Evolutionary conservation across 1,140 invertebrate genomes (phyloP).

Genomic region (Cotesia vestalis): DNA sequence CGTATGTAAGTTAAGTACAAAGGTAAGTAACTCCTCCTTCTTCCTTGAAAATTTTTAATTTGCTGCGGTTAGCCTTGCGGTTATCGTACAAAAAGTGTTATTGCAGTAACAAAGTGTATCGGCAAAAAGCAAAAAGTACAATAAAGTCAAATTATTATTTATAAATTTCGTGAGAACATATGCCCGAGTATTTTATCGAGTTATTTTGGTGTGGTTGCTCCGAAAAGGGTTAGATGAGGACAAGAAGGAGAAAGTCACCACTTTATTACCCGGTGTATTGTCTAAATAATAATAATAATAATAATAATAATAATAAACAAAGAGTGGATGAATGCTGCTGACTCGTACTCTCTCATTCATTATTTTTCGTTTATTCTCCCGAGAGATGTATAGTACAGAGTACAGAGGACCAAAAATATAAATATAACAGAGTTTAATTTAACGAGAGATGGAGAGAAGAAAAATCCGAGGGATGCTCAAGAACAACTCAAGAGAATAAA

Average conservation of each 20-base stretch:
- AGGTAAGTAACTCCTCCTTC: constrained; percentile 11
- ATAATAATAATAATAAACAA: not conserved
- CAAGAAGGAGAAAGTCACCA: constrained; percentile 1
- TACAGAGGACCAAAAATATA: constrained; percentile 22
- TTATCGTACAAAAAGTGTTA: constrained; percentile 29
- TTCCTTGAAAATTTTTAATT: constrained; percentile 50
- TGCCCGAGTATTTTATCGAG: not conserved
- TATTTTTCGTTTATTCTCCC: constrained; percentile 7
- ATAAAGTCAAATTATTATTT: not conserved
- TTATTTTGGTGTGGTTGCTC: constrained; percentile 9
- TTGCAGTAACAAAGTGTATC: not conserved
- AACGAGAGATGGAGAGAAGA: constrained; percentile 1
- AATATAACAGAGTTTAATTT: not conserved
- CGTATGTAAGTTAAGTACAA: not conserved
- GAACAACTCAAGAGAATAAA: not conserved
- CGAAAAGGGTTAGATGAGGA: not conserved
- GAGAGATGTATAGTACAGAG: not conserved
- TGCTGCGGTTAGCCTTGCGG: constrained; percentile 42
- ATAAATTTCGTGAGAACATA: constrained; percentile 24
- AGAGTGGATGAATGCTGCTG: not conserved
- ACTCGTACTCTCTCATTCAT: constrained; percentile 6
- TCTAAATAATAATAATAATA: not conserved
- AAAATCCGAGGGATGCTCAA: constrained; percentile 9
- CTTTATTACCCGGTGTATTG: constrained; percentile 8
- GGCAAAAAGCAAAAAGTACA: constrained; percentile 7